Conservation (phyloP, 2,888 invertebrate genomes). For the Hymenopus coronatus region DNA sequence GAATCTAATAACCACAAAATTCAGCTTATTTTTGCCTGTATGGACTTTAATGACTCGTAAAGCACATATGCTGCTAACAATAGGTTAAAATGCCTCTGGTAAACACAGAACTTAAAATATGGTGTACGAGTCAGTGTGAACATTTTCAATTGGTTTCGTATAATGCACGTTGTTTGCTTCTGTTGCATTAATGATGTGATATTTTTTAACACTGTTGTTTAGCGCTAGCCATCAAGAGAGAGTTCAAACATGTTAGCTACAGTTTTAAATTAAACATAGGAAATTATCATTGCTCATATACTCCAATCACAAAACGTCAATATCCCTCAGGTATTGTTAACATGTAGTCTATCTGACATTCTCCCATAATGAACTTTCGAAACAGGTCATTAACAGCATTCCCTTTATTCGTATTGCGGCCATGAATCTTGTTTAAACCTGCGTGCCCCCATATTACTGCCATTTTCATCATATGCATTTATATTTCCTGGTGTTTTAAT, state of each 20-base stretch:
- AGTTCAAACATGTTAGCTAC: background rate
- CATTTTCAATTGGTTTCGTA: background rate
- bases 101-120: too few species aligned
- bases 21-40: too few species aligned
- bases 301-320: background rate
- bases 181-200: background rate
- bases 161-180: background rate
- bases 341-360: background rate
- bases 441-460: background rate
- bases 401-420: background rate
- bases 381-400: background rate
- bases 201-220: background rate
- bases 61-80: too few species aligned
- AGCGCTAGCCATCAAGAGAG: background rate
- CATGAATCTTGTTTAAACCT: background rate
- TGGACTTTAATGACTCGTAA: too few species aligned
- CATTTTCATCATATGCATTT: background rate
- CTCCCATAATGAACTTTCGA: background rate
- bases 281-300: background rate
- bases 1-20: too few species aligned
- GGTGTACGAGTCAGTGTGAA: background rate
- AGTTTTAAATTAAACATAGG: background rate
- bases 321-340: background rate
- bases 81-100: too few species aligned
- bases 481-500: background rate